Percentiles rank a stretch among this genome's conserved stretches.
These are phyloP conservation scores for Triplophysa rosa DNA, from an alignment of 2,113 vertebrate genomes.

Conservation along the genomic window DNA sequence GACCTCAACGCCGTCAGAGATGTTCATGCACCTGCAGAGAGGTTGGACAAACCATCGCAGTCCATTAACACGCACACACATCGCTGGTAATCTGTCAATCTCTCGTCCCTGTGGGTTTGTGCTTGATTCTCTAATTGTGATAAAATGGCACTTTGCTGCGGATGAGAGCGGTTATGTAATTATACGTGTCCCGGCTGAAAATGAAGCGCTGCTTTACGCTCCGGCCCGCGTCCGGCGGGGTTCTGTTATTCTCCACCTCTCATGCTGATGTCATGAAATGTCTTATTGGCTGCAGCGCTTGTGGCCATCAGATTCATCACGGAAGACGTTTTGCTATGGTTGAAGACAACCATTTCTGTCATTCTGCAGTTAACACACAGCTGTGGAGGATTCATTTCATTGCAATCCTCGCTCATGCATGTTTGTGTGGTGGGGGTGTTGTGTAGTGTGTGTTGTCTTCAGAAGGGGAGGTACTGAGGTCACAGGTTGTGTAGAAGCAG, in stretches of 20 bases:
- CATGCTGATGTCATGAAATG: too few species aligned
- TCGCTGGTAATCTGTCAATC: not conserved
- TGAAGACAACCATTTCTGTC: too few species aligned
- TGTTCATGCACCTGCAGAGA: constrained; percentile 58
- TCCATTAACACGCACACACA: constrained; percentile 40
- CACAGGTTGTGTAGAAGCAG: constrained; percentile 10
- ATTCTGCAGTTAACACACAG: too few species aligned
- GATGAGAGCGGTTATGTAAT: constrained; percentile 17
- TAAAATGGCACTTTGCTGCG: constrained; percentile 39
- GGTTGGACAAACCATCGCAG: constrained; percentile 5
- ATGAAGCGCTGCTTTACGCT: not conserved
- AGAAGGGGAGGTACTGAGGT: constrained; percentile 5
- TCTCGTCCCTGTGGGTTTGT: not conserved
- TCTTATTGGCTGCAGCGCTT: too few species aligned
- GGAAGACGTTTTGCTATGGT: not conserved
- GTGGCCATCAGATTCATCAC: too few species aligned
- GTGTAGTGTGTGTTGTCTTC: constrained; percentile 37
- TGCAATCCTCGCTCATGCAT: not conserved
- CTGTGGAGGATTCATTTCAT: too few species aligned
- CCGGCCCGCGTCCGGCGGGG: not conserved
- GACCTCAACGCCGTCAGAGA: constrained; percentile 46
- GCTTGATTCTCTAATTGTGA: constrained; percentile 15
- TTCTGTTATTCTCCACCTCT: not conserved
- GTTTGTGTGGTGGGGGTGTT: constrained; percentile 13
- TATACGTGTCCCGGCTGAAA: not conserved